Base-by-base conservation (phyloP, 2,888 invertebrate species). In the Eupithecia insigniata region DNA sequence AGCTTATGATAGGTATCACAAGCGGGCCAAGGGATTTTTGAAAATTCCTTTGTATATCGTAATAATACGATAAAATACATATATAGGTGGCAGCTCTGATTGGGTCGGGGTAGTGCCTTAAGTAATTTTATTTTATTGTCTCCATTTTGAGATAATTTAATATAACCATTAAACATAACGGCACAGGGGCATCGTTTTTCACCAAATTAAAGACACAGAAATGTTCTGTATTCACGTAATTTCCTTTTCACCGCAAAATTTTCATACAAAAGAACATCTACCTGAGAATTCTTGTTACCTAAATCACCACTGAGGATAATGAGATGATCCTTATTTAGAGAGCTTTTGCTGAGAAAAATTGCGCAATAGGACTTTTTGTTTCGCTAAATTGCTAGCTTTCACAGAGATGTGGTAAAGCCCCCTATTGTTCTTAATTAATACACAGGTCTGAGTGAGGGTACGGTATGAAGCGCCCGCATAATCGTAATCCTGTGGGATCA, bases 261-360 rank as follows among this genome's bases (percentile, higher is more conserved):
- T 72, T 72, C 68, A 60, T 72, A 66, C 55, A 55, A 30, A 32
- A 72, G 22, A 36, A 46, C 64, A 70, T 71, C 67, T 74, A 73
- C 73, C 73, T 77, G 69, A 64, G 69, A 69, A 62, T 75, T 77
- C 82, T 81, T 82, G 81, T 81, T 83, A 80, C 81, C 83, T 85
- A 84, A 84, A 84, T 84, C 84, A 84, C 84, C 80, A 81, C 81
- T 77, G 76, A 76, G 82, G 81, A 79, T 84, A 85, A 84, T 85
- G 82, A 84, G 82, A 81, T 81, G 82, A 81, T 76, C 80, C 81
- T 85, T 84, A 83, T 84, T 85, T 84, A 85, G 79, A 82, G 79
- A 81, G 82, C 82, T 80, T 79, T 80, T 70, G 76, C 79, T 72
- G 79, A 80, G 81, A 82, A 82, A 84, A 82, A 85, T 81, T 78